These are phyloP conservation scores for Lithodes maja DNA, from an alignment of 2,888 invertebrate genomes.

Conservation along the genomic window DNA sequence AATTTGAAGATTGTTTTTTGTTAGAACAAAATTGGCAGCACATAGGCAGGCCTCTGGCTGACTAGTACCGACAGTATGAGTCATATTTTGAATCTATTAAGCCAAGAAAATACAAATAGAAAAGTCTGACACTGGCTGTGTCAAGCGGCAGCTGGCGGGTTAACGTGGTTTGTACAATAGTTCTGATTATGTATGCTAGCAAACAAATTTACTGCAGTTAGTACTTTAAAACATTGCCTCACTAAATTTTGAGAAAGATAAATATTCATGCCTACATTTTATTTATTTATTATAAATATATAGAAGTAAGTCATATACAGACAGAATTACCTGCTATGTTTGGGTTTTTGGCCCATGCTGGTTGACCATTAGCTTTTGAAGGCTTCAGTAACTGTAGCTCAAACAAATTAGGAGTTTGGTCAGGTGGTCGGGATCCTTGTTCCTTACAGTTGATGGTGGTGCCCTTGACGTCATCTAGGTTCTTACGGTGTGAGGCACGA, in stretches of 20 bases:
- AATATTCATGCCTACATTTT: background rate
- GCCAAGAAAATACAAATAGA: no score
- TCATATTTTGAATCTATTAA: no score
- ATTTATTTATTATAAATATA: background rate
- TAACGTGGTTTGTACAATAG: no score
- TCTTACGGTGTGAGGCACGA: slow-evolving; percentile 14
- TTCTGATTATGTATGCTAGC: no score
- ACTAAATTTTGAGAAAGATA: background rate
- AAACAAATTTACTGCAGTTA: no score
- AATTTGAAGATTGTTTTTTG: no score
- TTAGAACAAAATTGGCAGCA: no score
- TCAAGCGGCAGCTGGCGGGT: no score
- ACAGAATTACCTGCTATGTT: slow-evolving; percentile 39
- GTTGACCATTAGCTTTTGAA: slow-evolving; percentile 32
- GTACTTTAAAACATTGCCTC: no score
- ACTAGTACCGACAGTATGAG: no score
- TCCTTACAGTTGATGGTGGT: slow-evolving; percentile 13
- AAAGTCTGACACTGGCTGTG: no score
- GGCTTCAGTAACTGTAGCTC: slow-evolving; percentile 44
- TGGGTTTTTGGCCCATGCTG: slow-evolving; percentile 42
- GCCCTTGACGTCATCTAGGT: slow-evolving; percentile 29
- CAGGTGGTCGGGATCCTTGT: slow-evolving; percentile 6
- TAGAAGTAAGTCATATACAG: background rate
- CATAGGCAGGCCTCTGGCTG: no score
- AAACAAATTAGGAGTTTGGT: slow-evolving; percentile 38